phyloP scores from a whole-genome alignment of 2,888 invertebrate genomes.

The Mesochorus sp. region DNA sequence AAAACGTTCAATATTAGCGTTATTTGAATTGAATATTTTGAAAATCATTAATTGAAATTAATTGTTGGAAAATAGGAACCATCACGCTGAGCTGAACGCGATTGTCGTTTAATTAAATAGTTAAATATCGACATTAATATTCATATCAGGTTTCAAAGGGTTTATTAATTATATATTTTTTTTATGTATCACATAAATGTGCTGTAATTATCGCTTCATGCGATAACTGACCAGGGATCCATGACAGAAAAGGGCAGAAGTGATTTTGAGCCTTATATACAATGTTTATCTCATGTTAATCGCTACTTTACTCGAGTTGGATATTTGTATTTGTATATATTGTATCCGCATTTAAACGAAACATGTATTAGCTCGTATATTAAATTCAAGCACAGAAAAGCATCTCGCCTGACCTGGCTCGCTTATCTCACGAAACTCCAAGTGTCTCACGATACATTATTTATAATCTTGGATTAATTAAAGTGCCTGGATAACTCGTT shows the following conservation, averaged over 20 bases:
- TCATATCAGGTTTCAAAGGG: constrained; percentile 8
- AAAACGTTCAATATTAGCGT: too few species aligned
- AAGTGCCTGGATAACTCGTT: not conserved
- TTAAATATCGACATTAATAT: constrained; percentile 1
- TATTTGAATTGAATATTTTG: too few species aligned
- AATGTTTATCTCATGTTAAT: not conserved
- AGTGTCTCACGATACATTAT: not conserved
- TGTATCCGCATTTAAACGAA: too few species aligned
- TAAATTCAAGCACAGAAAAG: not conserved
- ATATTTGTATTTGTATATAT: not conserved
- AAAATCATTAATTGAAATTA: constrained; percentile 19
- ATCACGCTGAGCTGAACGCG: not conserved
- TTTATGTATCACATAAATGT: too few species aligned
- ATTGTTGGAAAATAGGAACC: not conserved
- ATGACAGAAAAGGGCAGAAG: too few species aligned
- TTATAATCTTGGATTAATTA: constrained; percentile 20
- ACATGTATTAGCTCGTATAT: too few species aligned
- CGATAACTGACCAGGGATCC: too few species aligned
- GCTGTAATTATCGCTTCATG: too few species aligned
- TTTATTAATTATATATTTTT: too few species aligned
- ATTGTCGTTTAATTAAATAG: constrained; percentile 20
- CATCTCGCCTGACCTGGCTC: not conserved
- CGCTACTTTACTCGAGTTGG: not conserved
- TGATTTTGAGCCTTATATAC: too few species aligned
- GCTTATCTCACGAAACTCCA: not conserved